Conservation (phyloP, 2,888 invertebrate genomes). For the Andrena hattorfiana region DNA sequence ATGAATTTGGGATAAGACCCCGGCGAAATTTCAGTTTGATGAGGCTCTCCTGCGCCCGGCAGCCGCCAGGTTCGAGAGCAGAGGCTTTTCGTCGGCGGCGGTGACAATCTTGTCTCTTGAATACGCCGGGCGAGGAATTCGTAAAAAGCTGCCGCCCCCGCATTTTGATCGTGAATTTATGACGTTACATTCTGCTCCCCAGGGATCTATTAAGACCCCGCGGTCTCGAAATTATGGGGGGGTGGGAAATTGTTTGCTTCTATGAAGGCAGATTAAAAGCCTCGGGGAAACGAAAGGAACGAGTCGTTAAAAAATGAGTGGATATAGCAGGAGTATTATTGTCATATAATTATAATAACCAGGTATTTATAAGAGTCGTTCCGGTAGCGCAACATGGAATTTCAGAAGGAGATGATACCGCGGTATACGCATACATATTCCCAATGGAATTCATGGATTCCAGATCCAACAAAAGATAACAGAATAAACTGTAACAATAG, state of each 20-base stretch:
- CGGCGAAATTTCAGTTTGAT: slow-evolving; percentile 79
- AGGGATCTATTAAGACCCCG: slow-evolving; percentile 4
- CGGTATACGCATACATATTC: too few species aligned
- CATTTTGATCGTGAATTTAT: slow-evolving; percentile 30
- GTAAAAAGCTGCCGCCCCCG: background rate
- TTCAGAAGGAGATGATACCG: too few species aligned
- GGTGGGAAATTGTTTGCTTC: slow-evolving; percentile 1
- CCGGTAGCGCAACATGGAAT: too few species aligned
- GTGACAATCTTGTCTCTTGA: slow-evolving; percentile 38
- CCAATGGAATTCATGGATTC: too few species aligned
- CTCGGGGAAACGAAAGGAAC: too few species aligned
- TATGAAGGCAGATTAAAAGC: background rate
- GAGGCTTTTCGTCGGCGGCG: background rate
- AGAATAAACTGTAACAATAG: too few species aligned
- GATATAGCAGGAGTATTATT: background rate
- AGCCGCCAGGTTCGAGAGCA: slow-evolving; percentile 13
- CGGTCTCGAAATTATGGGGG: background rate
- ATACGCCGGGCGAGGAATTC: slow-evolving; percentile 1
- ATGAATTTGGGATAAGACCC: slow-evolving; percentile 80
- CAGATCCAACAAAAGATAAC: too few species aligned
- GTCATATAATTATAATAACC: background rate
- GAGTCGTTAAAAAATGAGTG: too few species aligned
- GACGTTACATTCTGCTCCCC: background rate
- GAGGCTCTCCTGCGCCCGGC: slow-evolving; percentile 56
- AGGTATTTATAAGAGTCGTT: too few species aligned